A percentile compares a stretch with the other conserved stretches of the same genome.
These are phyloP conservation scores for Zygothrica quintamaculata DNA, from an alignment of 2,888 invertebrate genomes.

Conservation along the genomic window DNA sequence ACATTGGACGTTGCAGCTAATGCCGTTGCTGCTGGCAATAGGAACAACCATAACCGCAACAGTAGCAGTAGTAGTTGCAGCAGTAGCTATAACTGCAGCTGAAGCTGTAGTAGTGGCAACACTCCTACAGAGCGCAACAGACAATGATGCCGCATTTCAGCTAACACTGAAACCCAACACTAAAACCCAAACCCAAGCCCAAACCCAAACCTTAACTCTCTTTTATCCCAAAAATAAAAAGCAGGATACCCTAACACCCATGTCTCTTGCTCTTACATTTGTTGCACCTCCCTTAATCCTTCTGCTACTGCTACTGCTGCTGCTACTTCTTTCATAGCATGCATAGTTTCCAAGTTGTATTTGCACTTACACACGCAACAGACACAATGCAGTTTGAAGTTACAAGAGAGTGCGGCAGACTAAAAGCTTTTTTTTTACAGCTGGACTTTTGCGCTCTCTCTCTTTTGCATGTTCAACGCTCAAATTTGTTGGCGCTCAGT, in stretches of 20 bases:
- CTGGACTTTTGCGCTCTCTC: conserved; percentile 6
- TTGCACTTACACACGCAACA: conserved; percentile 42
- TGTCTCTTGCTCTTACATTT: too few species aligned
- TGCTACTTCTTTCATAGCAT: not conserved
- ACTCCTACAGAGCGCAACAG: conserved; percentile 48
- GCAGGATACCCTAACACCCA: too few species aligned
- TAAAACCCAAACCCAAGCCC: conserved; percentile 15
- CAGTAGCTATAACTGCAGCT: conserved; percentile 1
- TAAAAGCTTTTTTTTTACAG: conserved; percentile 61
- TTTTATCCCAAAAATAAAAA: conserved; percentile 6
- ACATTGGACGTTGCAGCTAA: conserved; percentile 42
- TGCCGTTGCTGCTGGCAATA: conserved; percentile 48
- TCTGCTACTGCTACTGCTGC: too few species aligned
- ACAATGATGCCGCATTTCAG: conserved; percentile 56
- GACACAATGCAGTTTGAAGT: conserved; percentile 66
- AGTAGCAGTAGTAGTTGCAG: conserved; percentile 32
- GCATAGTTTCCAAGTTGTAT: conserved; percentile 15
- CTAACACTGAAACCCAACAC: conserved; percentile 30
- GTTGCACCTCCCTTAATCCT: too few species aligned
- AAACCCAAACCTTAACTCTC: conserved; percentile 13
- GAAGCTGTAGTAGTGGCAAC: conserved; percentile 10
- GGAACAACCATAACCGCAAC: conserved; percentile 62
- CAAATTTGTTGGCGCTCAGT: conserved; percentile 25
- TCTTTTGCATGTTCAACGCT: conserved; percentile 8
- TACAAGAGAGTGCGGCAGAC: conserved; percentile 58